Evolutionary conservation across 2,888 invertebrate species (phyloP).

Genomic region (Caenorhabditis doughertyi): DNA sequence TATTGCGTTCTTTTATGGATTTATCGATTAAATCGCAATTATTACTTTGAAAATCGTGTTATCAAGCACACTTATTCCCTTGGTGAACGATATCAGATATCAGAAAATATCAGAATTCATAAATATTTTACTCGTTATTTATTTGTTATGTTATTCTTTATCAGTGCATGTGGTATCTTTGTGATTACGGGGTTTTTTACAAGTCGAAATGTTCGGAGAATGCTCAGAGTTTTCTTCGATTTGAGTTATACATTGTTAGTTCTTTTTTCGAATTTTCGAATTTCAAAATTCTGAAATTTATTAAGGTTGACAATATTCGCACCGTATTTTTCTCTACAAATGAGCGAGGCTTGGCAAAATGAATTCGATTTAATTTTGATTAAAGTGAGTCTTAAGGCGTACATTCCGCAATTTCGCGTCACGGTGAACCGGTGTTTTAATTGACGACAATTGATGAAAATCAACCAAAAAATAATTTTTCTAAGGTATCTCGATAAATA

Average conservation of each 20-base stretch:
- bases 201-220: no score
- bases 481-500: no score
- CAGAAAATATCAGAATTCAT: conserved; percentile 15
- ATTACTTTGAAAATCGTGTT: conserved; percentile 6
- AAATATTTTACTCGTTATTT: no score
- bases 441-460: neutral
- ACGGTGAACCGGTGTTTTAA: no score
- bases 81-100: conserved; percentile 25
- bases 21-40: conserved; percentile 10
- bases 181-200: no score
- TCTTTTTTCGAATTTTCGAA: neutral
- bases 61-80: conserved; percentile 10
- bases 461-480: no score
- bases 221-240: no score
- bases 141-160: conserved; percentile 20
- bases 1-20: neutral
- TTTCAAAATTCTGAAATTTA: neutral
- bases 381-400: conserved; percentile 9
- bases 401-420: neutral
- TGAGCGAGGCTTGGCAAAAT: conserved; percentile 48
- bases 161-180: no score
- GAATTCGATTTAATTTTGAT: conserved; percentile 30
- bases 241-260: conserved; percentile 26
- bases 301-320: conserved; percentile 37
- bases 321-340: conserved; percentile 31